phyloP scores from a whole-genome alignment of 2,888 invertebrate species.

The Creontiades dilutus region DNA sequence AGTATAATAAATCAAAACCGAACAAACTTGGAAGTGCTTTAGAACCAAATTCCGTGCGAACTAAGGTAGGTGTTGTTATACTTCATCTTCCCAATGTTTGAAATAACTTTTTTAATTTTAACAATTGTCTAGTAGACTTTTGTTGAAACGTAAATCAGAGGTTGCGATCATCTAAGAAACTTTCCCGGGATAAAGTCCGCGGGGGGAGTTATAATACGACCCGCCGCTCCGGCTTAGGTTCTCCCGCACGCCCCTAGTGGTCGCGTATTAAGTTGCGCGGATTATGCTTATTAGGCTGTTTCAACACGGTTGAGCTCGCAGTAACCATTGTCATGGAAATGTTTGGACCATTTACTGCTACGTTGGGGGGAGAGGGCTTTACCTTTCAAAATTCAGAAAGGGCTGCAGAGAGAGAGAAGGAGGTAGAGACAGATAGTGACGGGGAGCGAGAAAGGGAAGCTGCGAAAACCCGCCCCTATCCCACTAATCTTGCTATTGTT shows the following conservation, averaged over 20 bases:
- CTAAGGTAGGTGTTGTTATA: too few species aligned
- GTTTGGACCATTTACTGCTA: conserved; percentile 43
- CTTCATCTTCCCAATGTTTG: too few species aligned
- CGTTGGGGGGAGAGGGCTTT: neutral
- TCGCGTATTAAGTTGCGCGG: conserved; percentile 59
- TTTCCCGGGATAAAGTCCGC: too few species aligned
- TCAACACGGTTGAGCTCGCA: conserved; percentile 47
- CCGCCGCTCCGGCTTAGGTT: neutral
- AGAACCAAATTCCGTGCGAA: too few species aligned
- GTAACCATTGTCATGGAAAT: conserved; percentile 50
- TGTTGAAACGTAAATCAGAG: too few species aligned
- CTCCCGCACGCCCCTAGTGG: conserved; percentile 4
- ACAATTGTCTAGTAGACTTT: too few species aligned
- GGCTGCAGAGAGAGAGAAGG: neutral
- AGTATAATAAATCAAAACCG: too few species aligned
- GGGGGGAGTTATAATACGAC: neutral
- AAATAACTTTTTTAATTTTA: too few species aligned
- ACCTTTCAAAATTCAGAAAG: conserved; percentile 39
- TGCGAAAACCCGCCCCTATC: neutral
- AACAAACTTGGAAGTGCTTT: too few species aligned
- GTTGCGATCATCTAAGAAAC: too few species aligned
- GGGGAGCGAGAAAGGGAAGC: too few species aligned
- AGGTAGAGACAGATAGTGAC: too few species aligned
- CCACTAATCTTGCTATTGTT: conserved; percentile 15
- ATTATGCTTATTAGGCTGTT: conserved; percentile 62